Percentiles rank a stretch among this genome's conserved stretches.
These are phyloP conservation scores for Nymphalis polychloros DNA, from an alignment of 2,888 invertebrate genomes.

Conservation along the genomic window DNA sequence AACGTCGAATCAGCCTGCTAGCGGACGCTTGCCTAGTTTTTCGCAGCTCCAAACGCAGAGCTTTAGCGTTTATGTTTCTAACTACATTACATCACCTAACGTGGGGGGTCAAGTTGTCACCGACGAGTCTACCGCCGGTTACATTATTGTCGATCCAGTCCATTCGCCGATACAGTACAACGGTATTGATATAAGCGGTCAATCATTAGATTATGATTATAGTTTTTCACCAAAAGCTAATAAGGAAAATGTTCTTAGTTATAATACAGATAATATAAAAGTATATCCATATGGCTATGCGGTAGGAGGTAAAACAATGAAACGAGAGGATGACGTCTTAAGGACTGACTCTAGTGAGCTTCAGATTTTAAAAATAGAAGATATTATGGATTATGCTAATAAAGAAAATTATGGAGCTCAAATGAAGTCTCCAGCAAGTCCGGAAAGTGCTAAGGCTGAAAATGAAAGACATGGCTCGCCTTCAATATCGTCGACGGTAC, in stretches of 20 bases:
- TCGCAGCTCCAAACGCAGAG: conserved; percentile 83
- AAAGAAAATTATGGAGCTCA: conserved; percentile 77
- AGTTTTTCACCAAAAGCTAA: conserved; percentile 63
- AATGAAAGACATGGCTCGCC: conserved; percentile 63
- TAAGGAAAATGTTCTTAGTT: conserved; percentile 67
- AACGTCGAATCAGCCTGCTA: conserved; percentile 65
- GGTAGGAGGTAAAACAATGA: conserved; percentile 71
- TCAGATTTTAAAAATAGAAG: conserved; percentile 74
- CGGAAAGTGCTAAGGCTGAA: conserved; percentile 72
- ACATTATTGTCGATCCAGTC: conserved; percentile 72
- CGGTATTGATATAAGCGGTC: conserved; percentile 60
- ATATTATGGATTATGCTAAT: conserved; percentile 78
- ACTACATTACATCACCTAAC: conserved; percentile 84
- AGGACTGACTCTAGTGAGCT: conserved; percentile 62
- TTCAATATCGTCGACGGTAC: conserved; percentile 67
- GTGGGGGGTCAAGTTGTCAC: conserved; percentile 88
- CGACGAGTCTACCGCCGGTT: conserved; percentile 78
- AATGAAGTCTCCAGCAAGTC: conserved; percentile 77
- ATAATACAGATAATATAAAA: conserved; percentile 63
- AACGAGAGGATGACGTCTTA: conserved; percentile 61
- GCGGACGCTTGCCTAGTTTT: conserved; percentile 84
- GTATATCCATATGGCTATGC: conserved; percentile 67
- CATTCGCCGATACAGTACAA: conserved; percentile 66
- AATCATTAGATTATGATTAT: conserved; percentile 67
- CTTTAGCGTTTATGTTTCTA: conserved; percentile 82